Evolutionary conservation across 1,140 invertebrate genomes (phyloP).

Genomic region (Drosophila malerkotliana): DNA sequence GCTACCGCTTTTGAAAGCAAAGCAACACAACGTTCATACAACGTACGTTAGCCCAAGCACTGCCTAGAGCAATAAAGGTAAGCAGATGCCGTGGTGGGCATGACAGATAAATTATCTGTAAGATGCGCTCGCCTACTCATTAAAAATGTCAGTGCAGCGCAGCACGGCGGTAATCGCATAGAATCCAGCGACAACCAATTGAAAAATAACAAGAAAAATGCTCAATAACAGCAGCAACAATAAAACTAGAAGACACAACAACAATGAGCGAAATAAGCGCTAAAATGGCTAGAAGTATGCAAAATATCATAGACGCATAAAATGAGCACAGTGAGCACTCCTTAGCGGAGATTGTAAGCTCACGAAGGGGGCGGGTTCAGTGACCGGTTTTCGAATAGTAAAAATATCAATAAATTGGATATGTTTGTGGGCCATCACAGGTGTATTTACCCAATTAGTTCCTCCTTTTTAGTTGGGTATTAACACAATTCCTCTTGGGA

Average conservation of each 20-base stretch:
- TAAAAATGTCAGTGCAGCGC: conserved; percentile 57
- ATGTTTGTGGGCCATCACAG: neutral
- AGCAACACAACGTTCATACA: conserved; percentile 11
- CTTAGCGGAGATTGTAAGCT: neutral
- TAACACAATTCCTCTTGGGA: neutral
- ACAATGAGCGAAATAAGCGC: conserved; percentile 20
- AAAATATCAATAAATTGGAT: neutral
- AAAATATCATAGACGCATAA: conserved; percentile 26
- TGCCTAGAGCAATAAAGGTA: conserved; percentile 2
- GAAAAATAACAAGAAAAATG: conserved; percentile 40
- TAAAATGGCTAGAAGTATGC: conserved; percentile 23
- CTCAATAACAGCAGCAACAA: conserved; percentile 3
- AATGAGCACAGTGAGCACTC: conserved; percentile 23
- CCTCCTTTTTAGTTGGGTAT: neutral
- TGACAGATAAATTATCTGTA: conserved; percentile 58
- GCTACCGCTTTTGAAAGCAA: conserved; percentile 7
- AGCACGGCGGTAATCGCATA: conserved; percentile 11
- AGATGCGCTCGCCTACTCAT: conserved; percentile 66
- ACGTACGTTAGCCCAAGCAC: neutral
- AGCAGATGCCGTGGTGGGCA: conserved; percentile 14
- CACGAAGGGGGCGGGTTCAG: neutral
- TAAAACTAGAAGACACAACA: conserved; percentile 1
- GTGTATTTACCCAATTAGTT: neutral
- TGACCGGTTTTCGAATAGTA: neutral
- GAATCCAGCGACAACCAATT: conserved; percentile 21